Conservation (phyloP, 2,113 vertebrate genomes). For the Platysternon megacephalum region DNA sequence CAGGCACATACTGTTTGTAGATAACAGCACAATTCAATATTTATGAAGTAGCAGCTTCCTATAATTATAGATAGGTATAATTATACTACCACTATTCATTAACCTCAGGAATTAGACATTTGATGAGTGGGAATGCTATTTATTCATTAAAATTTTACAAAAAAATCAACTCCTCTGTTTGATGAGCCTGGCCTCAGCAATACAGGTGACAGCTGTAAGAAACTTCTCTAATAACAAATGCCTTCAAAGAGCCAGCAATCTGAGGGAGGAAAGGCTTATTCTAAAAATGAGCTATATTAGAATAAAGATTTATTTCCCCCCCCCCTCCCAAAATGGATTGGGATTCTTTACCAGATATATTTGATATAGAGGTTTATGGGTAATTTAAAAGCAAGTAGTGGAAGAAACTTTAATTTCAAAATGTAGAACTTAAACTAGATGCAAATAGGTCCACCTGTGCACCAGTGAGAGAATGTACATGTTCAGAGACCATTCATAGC, state of each 20-base stretch:
- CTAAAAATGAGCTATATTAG: not conserved
- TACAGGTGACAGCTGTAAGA: not conserved
- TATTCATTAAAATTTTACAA: not conserved
- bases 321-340: not conserved
- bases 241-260: not conserved
- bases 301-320: not conserved
- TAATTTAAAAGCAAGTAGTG: not conserved
- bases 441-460: not conserved
- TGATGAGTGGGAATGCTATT: not conserved
- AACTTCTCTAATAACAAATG: not conserved
- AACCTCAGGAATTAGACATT: not conserved
- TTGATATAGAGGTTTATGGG: not conserved
- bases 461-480: not conserved
- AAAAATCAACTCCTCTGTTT: not conserved
- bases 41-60: not conserved
- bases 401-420: not conserved
- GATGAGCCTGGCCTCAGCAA: not conserved
- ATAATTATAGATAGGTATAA: not conserved
- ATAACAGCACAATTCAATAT: not conserved
- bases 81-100: not conserved
- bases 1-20: no score
- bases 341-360: not conserved
- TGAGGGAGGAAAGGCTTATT: not conserved
- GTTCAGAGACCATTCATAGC: not conserved
- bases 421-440: not conserved